These are phyloP conservation scores for Amblyornis subalaris DNA, from an alignment of 2,113 vertebrate genomes.

Conservation along the genomic window DNA sequence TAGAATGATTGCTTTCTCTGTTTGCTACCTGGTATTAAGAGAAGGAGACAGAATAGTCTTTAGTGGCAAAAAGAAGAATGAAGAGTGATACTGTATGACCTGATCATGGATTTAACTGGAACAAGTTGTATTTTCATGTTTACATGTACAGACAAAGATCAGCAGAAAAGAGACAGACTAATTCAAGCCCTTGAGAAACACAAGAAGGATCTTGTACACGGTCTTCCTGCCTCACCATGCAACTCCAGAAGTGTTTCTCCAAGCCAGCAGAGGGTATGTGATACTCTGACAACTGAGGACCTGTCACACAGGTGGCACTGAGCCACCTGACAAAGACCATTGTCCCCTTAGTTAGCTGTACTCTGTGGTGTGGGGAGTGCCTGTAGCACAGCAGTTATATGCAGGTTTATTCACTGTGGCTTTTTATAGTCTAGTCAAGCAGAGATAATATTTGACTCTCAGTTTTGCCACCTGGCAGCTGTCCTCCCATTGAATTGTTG, in stretches of 20 bases:
- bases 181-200: constrained; percentile 39
- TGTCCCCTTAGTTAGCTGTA: not conserved
- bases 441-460: not conserved
- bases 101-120: not conserved
- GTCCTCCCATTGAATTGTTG: not conserved
- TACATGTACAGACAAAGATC: constrained; percentile 47
- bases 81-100: not conserved
- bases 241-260: constrained; percentile 24
- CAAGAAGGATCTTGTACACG: not conserved
- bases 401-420: not conserved
- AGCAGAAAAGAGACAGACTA: constrained; percentile 56
- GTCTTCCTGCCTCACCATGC: not conserved
- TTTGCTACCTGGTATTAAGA: not conserved
- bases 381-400: not conserved
- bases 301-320: not conserved
- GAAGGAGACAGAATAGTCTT: not conserved
- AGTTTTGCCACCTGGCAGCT: not conserved
- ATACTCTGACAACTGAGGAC: fast-evolving
- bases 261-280: constrained; percentile 31
- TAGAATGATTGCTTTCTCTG: not conserved
- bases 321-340: fast-evolving
- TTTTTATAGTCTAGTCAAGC: not conserved
- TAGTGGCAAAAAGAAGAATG: not conserved
- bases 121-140: not conserved
- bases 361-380: not conserved